phyloP scores from a whole-genome alignment of 2,797 vertebrate species.

The Phataginus tricuspis region DNA sequence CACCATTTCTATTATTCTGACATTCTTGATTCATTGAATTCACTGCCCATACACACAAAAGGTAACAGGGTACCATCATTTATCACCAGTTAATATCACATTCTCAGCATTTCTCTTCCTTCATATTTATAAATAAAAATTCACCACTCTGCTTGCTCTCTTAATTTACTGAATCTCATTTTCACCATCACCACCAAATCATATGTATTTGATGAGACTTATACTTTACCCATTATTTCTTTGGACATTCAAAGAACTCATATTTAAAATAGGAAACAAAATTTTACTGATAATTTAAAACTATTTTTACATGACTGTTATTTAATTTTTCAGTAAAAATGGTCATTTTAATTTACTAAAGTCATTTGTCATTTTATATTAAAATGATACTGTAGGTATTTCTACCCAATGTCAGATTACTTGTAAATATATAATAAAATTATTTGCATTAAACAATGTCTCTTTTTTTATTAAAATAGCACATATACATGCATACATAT shows the following conservation, averaged over 20 bases:
- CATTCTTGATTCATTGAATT: slow-evolving; percentile 35
- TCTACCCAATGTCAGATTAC: slow-evolving; percentile 78
- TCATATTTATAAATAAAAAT: background rate
- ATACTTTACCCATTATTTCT: slow-evolving; percentile 49
- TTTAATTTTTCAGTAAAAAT: slow-evolving; percentile 80
- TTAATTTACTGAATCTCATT: background rate
- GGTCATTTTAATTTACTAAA: slow-evolving; percentile 80
- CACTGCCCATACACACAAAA: slow-evolving; percentile 34
- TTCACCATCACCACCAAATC: background rate
- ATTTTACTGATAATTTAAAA: slow-evolving; percentile 73
- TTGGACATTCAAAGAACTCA: slow-evolving; percentile 7
- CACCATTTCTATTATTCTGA: background rate
- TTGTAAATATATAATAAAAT: slow-evolving; percentile 82
- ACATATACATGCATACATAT: background rate
- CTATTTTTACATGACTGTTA: slow-evolving; percentile 79
- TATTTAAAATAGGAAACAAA: slow-evolving; percentile 65
- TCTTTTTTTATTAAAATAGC: slow-evolving; percentile 73
- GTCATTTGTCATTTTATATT: slow-evolving; percentile 84
- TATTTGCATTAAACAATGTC: slow-evolving; percentile 79
- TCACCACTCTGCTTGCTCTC: background rate
- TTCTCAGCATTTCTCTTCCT: background rate
- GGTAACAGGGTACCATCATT: slow-evolving; percentile 79
- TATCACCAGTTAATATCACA: slow-evolving; percentile 17
- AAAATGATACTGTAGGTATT: slow-evolving; percentile 82
- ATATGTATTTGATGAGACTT: background rate